Evolutionary conservation across 2,113 vertebrate genomes (phyloP).

Genomic region (Eleginops maclovinus): DNA sequence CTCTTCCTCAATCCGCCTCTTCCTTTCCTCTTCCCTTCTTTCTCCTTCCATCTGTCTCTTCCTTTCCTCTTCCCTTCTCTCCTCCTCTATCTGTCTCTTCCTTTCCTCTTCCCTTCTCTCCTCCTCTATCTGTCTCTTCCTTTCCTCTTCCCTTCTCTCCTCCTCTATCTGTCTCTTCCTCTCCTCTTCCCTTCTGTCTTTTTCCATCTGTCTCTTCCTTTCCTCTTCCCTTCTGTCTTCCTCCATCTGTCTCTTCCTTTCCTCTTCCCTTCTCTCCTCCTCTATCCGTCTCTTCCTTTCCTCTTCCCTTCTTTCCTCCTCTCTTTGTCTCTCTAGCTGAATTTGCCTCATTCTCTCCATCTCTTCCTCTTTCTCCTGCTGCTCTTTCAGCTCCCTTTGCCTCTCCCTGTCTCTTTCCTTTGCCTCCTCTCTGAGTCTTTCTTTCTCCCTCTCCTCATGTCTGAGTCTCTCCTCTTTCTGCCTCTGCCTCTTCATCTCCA

Average conservation of each 20-base stretch:
- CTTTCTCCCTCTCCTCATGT: slow-evolving; percentile 32
- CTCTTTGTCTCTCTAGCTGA: slow-evolving; percentile 12
- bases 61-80: slow-evolving; percentile 19
- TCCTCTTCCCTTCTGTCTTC: slow-evolving; percentile 36
- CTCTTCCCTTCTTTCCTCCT: slow-evolving; percentile 38
- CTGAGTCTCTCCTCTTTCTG: slow-evolving; percentile 39
- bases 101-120: slow-evolving; percentile 20
- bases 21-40: background rate
- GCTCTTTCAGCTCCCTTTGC: background rate
- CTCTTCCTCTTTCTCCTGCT: slow-evolving; percentile 11
- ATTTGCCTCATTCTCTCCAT: slow-evolving; percentile 31
- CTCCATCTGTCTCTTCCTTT: slow-evolving; percentile 36
- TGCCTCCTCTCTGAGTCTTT: slow-evolving; percentile 26
- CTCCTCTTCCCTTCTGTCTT: slow-evolving; percentile 23
- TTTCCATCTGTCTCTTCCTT: slow-evolving; percentile 27
- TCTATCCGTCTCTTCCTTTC: slow-evolving; percentile 2
- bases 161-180: slow-evolving; percentile 18
- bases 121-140: slow-evolving; percentile 9
- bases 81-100: slow-evolving; percentile 15
- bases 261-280: background rate
- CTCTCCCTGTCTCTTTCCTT: background rate
- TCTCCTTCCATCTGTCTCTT: background rate
- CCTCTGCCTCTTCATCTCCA: slow-evolving; percentile 28
- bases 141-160: background rate
- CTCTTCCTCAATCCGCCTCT: background rate